Conservation (phyloP, 2,797 vertebrate species). For the Champsocephalus gunnari region DNA sequence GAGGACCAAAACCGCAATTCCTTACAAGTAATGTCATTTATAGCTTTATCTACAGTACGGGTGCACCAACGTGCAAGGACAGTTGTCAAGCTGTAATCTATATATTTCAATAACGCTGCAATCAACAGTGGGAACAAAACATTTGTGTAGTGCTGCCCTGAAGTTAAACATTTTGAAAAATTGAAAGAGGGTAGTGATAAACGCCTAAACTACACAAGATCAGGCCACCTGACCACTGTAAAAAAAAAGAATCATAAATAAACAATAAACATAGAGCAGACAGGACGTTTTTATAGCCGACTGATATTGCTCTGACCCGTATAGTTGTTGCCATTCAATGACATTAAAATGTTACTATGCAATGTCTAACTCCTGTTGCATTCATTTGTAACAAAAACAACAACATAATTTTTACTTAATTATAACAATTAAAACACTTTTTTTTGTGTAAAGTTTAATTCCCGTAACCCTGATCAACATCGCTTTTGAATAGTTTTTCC, state of each 20-base stretch:
- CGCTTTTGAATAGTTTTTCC: neutral
- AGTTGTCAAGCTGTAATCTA: neutral
- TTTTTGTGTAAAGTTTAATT: neutral
- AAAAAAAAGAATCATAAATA: neutral
- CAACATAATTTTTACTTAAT: neutral
- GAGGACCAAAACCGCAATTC: neutral
- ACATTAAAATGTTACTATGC: neutral
- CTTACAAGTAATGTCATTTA: neutral
- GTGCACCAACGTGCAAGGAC: neutral
- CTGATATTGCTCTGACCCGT: neutral
- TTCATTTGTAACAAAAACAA: neutral
- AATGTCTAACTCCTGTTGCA: neutral
- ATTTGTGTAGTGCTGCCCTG: neutral
- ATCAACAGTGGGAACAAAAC: neutral
- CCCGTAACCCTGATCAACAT: neutral
- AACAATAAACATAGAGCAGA: neutral
- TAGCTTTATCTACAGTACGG: neutral
- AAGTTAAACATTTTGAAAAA: neutral
- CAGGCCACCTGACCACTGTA: neutral
- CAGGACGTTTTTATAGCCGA: neutral
- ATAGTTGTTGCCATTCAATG: neutral
- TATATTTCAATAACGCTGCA: neutral
- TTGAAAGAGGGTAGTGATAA: neutral
- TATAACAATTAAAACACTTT: neutral
- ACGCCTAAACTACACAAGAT: neutral